These are phyloP conservation scores for Sycophila texana DNA, from an alignment of 2,888 invertebrate species.

Conservation along the genomic window DNA sequence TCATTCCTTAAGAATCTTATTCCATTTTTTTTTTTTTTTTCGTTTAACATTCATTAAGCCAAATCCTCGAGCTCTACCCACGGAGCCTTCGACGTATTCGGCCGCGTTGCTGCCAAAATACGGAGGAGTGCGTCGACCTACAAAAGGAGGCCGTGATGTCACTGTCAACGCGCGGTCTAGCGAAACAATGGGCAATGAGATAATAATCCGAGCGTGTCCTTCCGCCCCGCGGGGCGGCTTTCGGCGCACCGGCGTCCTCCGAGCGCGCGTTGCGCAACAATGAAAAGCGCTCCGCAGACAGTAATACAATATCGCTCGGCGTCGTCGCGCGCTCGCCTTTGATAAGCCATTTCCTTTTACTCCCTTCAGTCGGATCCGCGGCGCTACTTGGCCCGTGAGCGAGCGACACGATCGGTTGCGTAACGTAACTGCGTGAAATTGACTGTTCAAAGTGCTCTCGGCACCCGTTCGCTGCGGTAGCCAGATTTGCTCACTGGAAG, in stretches of 20 bases:
- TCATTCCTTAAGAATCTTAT: too few species aligned
- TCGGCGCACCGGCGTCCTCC: constrained; percentile 6
- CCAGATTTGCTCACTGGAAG: too few species aligned
- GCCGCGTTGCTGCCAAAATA: neutral
- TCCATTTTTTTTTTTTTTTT: too few species aligned
- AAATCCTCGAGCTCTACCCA: too few species aligned
- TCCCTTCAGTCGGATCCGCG: neutral
- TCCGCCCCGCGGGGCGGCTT: constrained; percentile 11
- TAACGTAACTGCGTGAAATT: neutral
- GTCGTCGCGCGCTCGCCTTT: too few species aligned
- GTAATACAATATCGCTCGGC: constrained; percentile 30
- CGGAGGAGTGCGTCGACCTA: constrained; percentile 33
- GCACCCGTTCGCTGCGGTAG: too few species aligned
- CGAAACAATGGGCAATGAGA: constrained; percentile 65
- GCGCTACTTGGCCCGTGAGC: neutral
- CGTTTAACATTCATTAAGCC: too few species aligned
- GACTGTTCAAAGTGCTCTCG: neutral
- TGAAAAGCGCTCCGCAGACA: neutral
- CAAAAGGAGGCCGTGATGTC: constrained; percentile 41
- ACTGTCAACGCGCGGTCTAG: constrained; percentile 9
- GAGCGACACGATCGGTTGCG: neutral
- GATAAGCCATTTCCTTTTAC: constrained; percentile 43
- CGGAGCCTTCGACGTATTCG: too few species aligned
- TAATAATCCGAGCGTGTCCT: constrained; percentile 63
- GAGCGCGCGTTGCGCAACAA: constrained; percentile 27